A percentile compares a stretch with the other conserved stretches of the same genome.
Evolutionary conservation across 1,140 invertebrate species (phyloP).

Genomic region (Apocrypta bakeri): DNA sequence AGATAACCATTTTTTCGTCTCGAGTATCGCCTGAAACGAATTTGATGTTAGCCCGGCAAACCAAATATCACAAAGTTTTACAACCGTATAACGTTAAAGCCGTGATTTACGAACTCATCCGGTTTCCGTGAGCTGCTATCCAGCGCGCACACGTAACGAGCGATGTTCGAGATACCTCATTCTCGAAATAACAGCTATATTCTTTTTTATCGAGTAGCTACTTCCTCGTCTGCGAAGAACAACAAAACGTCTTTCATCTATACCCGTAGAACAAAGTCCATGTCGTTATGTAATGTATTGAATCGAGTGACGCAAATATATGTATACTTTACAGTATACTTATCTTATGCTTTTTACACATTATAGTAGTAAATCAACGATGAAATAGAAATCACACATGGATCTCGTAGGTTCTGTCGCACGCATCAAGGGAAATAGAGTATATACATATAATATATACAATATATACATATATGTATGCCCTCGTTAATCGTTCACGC

Average conservation of each 20-base stretch:
- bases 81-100: constrained; percentile 23
- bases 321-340: too few species aligned
- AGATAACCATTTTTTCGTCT: constrained; percentile 36
- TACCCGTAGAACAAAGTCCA: too few species aligned
- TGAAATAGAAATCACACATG: too few species aligned
- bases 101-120: constrained; percentile 44
- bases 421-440: constrained; percentile 44
- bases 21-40: neutral
- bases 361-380: too few species aligned
- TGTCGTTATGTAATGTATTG: too few species aligned
- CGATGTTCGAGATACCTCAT: constrained; percentile 8
- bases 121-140: neutral
- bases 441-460: too few species aligned
- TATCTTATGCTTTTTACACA: too few species aligned
- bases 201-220: neutral
- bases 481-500: constrained; percentile 67
- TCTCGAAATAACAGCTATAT: neutral
- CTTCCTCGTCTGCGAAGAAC: neutral
- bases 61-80: constrained; percentile 47
- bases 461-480: too few species aligned
- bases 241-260: too few species aligned
- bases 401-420: constrained; percentile 27
- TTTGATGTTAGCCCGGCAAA: neutral
- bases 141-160: neutral
- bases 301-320: too few species aligned